Base-by-base conservation (phyloP, 2,888 invertebrate species). In the Physocephala rufipes region DNA sequence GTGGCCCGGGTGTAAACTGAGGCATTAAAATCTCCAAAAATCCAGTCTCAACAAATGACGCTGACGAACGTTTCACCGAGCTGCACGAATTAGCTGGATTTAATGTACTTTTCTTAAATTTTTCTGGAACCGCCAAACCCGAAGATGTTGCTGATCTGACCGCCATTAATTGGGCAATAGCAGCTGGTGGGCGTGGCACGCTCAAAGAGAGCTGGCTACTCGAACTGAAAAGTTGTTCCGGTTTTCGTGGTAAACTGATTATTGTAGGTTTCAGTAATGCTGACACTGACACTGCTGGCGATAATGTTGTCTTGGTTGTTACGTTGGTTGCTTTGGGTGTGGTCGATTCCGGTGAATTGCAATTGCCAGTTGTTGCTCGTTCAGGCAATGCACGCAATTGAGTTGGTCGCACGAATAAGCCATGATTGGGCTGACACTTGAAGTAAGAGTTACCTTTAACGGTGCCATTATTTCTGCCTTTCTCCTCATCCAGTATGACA, bases 391-490 rank as follows among this genome's bases (percentile, higher is more conserved):
- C 84, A 43, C 90, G 89, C 74, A 97, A 89, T 87, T 97, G 97
- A 0, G 92, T 90, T 79, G 93, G 93, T 64, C 97, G 90, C 15
- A 98, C 96, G 88, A 99, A 99, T 82, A 97, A 93, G 5, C 99
- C 99, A 88, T 91, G 91, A 85, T 96, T 95, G 62, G 95, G 94
- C 63, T 93, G 90, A 84, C 98, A 99, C 93, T 92, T 91, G 86
- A 99, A 99, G 87, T 99, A 99, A 43, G 91, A 89, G 81, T 93
- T 93, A 64, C 96, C 97, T 78, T 95, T 92, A 43, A 99, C 92
- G 58, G 93, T 92, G 28, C 99, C 99, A 89, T 99, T 97, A 84
- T 99, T 99, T 85, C 96, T 97, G 30, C 98, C 99, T 84, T 94
- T 95, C 0, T 97, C 90, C 81, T 96, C 96, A 83, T 98, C 97